phyloP scores from a whole-genome alignment of 1,140 invertebrate species.

The Metopolophium dirhodum region DNA sequence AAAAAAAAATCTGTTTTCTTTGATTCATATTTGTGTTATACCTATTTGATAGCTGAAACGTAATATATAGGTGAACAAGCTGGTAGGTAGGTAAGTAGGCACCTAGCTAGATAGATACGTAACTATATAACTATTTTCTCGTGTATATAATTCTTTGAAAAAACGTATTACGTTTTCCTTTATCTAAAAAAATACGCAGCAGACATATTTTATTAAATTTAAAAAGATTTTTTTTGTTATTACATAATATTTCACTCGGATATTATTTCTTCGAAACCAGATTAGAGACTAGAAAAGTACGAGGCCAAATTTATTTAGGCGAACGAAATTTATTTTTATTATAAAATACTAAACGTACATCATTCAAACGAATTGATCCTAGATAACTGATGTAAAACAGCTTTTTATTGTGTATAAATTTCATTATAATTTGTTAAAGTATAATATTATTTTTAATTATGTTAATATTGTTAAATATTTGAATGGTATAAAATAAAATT shows the following conservation, averaged over 20 bases:
- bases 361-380: not conserved
- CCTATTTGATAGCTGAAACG: not conserved
- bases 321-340: not conserved
- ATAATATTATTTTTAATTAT: not conserved
- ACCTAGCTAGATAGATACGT: not conserved
- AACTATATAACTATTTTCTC: not conserved
- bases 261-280: not conserved
- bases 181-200: not conserved
- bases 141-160: not conserved
- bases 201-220: constrained; percentile 17
- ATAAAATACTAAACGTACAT: not conserved
- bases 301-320: not conserved
- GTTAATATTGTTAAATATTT: not conserved
- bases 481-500: not conserved
- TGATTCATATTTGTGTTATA: not conserved
- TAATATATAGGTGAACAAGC: not conserved
- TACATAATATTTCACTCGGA: not conserved
- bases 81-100: not conserved
- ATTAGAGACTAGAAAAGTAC: not conserved
- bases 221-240: not conserved
- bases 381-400: not conserved
- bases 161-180: not conserved
- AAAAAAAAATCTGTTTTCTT: not conserved
- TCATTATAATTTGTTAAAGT: not conserved
- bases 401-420: not conserved